Conservation (phyloP, 2,888 invertebrate genomes). For the Apamea monoglypha region DNA sequence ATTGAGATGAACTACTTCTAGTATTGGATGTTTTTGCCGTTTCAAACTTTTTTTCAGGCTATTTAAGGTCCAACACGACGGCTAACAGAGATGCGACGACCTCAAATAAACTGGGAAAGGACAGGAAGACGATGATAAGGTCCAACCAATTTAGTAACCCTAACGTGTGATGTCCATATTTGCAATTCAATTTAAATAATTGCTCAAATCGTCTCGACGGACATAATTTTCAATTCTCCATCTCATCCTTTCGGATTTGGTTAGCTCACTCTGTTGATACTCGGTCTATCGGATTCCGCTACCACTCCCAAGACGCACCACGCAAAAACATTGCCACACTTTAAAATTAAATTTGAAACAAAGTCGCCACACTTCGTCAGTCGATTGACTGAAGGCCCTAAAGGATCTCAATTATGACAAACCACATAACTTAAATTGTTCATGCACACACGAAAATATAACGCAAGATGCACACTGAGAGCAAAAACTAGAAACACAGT, state of each 20-base stretch:
- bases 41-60: background rate
- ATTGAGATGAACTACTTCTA: background rate
- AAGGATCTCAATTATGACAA: constrained; percentile 48
- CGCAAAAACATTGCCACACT: background rate
- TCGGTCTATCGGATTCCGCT: background rate
- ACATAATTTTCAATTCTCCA: background rate
- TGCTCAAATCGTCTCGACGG: background rate
- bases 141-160: background rate
- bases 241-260: too few species aligned
- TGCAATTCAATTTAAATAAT: background rate
- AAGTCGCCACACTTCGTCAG: constrained; percentile 18
- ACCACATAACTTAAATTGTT: constrained; percentile 43
- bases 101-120: too few species aligned
- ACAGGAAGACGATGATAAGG: background rate
- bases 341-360: constrained; percentile 16
- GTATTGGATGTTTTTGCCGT: background rate
- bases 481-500: constrained; percentile 32
- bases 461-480: constrained; percentile 33
- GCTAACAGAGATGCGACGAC: background rate
- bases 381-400: constrained; percentile 14
- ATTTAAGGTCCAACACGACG: background rate
- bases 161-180: background rate
- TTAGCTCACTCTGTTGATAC: background rate
- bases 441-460: constrained; percentile 30
- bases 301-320: background rate